Evolutionary conservation across 2,888 invertebrate species (phyloP), one percentile per base, ranked within the genome.

Genomic region (Matsumyia berberina): DNA sequence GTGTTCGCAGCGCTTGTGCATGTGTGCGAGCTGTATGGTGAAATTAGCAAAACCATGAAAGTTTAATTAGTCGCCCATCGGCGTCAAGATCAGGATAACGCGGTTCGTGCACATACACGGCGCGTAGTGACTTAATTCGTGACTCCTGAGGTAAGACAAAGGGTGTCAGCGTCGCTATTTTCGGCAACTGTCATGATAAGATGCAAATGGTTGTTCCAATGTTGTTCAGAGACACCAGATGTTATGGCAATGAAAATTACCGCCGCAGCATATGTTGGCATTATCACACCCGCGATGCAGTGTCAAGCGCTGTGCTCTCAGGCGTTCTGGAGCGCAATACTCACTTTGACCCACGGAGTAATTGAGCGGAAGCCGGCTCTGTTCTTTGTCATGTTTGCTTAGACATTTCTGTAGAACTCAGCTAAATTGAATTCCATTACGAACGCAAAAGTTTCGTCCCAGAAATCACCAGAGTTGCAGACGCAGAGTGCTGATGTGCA

Each of bases 21-120:
- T 55, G 55, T 67, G 17, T 69, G 46, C 49, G 24, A 67, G 57
- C 58, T 62, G 39, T 77, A 51, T 58, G 49, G 31, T 37, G 44
- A 82, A 83, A 78, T 83, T 67, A 67, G 62, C 67, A 74, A 62
- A 74, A 64, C 62, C 67, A 42, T 51, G 8, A 35, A 69, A 60
- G 67, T 74, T 83, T 79, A 73, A 83, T 79, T 67, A 83, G 73
- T 51, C 31, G 64, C 62, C 72, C 72, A 53, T 11, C 51, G 67
- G 19, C 55, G 15, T 58, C 39, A 42, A 24, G 64, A 72, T 79
- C 39, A 64, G 58, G 64, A 64, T 72, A 79, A 73, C 53, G 15
- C 37, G 24, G 24, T 9, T 31, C 33, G 37, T 58, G 42, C 66
- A 37, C 17, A 51, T 46, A 39, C 46, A 57, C 29, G 7, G 17